Percentiles rank a stretch among this genome's conserved stretches.
Conservation (phyloP, 2,888 invertebrate species). For the Caenorhabditis plicata region DNA sequence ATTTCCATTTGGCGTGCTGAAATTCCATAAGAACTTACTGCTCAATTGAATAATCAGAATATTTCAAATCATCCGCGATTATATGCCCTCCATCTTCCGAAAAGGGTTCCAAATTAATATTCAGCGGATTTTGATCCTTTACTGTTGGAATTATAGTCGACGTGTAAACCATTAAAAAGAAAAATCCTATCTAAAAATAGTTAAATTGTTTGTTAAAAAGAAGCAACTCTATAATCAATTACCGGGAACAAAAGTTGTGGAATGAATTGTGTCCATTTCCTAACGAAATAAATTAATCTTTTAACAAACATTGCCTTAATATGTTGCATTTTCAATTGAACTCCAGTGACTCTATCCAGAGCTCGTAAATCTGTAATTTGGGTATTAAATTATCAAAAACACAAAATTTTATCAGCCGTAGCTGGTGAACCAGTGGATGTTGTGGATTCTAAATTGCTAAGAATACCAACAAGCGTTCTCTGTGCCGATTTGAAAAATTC, state of each 20-base stretch:
- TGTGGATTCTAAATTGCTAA: too few species aligned
- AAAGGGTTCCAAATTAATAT: constrained; percentile 24
- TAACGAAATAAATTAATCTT: constrained; percentile 49
- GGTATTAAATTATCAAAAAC: background rate
- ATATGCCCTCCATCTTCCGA: constrained; percentile 14
- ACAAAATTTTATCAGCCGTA: too few species aligned
- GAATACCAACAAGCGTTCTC: too few species aligned
- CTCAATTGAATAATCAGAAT: constrained; percentile 7
- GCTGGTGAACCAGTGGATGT: too few species aligned
- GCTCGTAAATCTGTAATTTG: constrained; percentile 33
- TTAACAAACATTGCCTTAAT: constrained; percentile 55
- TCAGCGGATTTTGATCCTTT: constrained; percentile 35
- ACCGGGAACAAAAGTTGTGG: constrained; percentile 55
- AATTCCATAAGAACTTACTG: constrained; percentile 1
- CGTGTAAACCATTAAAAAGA: constrained; percentile 32
- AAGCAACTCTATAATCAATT: constrained; percentile 1
- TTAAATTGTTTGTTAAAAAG: background rate
- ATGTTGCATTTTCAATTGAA: constrained; percentile 40
- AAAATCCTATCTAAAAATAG: constrained; percentile 25
- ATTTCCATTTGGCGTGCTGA: background rate
- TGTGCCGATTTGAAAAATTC: too few species aligned
- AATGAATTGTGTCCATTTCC: constrained; percentile 57
- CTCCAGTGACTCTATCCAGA: constrained; percentile 34
- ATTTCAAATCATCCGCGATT: constrained; percentile 3
- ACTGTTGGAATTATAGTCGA: constrained; percentile 34